Evolutionary conservation across 2,888 invertebrate species (phyloP), one percentile per base, ranked within the genome.

Genomic region (Drosophila putrida): DNA sequence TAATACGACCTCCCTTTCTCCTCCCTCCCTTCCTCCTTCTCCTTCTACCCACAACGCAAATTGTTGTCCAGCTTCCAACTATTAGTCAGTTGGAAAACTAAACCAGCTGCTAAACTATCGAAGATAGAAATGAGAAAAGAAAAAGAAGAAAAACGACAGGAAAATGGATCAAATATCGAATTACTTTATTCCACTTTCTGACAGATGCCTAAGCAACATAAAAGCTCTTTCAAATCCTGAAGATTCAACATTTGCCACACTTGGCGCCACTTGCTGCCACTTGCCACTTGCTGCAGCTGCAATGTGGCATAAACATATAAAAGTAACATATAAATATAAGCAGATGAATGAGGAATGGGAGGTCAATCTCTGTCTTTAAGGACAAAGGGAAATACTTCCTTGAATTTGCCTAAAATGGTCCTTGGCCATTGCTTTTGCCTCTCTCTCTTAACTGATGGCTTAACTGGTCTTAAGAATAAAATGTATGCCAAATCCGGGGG

Each of bases 401-500:
- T 28, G 71, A 41, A 80, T 71, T 71, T 66, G 57, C 70, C 63
- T 61, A 58, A 80, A 67, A 75, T 67, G 62, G 51, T 53, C 20
- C 33, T 20, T 20, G 33, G 33, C 31, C 15, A n/a, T 44, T 44
- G 44, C 25, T 2, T 15, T 15, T 27, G 25, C 13, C 13, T 25
- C 8, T 27, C 6, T 25, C 28, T 25, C 25, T 51, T 49, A 50
- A 53, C 46, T 55, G 31, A 31, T 58, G 78, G 70, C 74, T 78
- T 74, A 84, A 74, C 78, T 73, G 81, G 78, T 70, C 78, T 81
- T 69, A 72, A 72, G 72, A 69, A 46, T 78, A 60, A 71, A 77
- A 72, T 72, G 54, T 72, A 72, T 72, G 57, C 57, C 39, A 39
- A 31, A 39, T 54, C 55, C 44, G 28, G 31, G 1, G 54, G 54